Percentiles rank a stretch among this genome's conserved stretches.
These are phyloP conservation scores for Stercorarius parasiticus DNA, from an alignment of 2,113 vertebrate genomes.

Conservation along the genomic window DNA sequence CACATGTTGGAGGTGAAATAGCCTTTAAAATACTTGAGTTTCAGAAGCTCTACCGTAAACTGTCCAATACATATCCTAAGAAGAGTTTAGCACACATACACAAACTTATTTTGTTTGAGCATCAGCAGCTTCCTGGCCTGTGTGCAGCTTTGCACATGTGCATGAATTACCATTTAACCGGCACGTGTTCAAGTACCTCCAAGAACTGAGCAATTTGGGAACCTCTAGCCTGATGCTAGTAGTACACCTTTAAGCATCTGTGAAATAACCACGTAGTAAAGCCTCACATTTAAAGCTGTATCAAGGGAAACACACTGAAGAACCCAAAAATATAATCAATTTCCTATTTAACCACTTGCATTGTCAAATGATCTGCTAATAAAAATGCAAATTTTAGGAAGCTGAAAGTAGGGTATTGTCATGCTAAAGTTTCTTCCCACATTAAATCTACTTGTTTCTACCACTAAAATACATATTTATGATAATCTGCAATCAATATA, in stretches of 20 bases:
- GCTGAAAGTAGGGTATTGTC: not conserved
- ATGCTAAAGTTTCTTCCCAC: not conserved
- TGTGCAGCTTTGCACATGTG: not conserved
- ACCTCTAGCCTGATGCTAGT: not conserved
- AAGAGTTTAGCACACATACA: not conserved
- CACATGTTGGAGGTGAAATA: not conserved
- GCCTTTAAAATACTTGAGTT: not conserved
- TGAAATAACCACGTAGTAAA: not conserved
- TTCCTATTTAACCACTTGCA: not conserved
- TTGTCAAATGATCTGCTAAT: not conserved
- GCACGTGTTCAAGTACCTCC: too few species aligned
- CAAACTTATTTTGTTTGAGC: not conserved
- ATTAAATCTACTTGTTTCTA: not conserved
- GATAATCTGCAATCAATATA: not conserved
- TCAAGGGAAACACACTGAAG: not conserved
- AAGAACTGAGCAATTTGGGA: not conserved
- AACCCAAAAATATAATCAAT: not conserved
- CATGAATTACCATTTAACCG: not conserved
- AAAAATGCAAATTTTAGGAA: not conserved
- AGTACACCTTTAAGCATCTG: too few species aligned
- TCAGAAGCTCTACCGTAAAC: not conserved
- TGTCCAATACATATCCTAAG: too few species aligned
- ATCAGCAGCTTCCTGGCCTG: not conserved
- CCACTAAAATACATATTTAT: not conserved
- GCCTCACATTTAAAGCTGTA: not conserved